These are phyloP conservation scores for Scaptodrosophila lebanonensis DNA, from an alignment of 1,140 invertebrate genomes.

Conservation along the genomic window DNA sequence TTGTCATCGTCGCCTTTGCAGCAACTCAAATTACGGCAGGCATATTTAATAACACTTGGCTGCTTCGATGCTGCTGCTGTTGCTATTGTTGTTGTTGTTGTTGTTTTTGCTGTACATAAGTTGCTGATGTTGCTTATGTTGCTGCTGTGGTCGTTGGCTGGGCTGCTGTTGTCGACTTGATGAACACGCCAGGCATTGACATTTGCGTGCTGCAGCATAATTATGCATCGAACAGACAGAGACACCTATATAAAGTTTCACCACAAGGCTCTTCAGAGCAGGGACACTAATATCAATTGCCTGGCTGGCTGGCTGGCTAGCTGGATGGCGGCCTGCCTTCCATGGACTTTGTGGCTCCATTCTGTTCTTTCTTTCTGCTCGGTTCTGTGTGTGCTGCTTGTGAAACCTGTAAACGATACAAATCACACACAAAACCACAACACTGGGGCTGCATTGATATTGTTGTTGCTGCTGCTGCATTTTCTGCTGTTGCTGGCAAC, in stretches of 20 bases:
- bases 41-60: too few relatives aligned
- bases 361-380: conserved; percentile 9
- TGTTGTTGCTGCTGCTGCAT: conserved; percentile 6
- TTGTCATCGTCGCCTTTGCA: too few relatives aligned
- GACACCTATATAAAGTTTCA: conserved; percentile 15
- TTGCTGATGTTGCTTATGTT: too few relatives aligned
- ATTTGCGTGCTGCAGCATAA: conserved; percentile 5
- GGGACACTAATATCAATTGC: conserved; percentile 14
- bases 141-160: neutral
- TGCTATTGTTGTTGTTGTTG: too few relatives aligned
- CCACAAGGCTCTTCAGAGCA: too few relatives aligned
- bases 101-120: too few relatives aligned
- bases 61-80: too few relatives aligned
- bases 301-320: neutral
- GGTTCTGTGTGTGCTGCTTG: conserved; percentile 13
- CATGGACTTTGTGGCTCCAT: conserved; percentile 7
- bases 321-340: neutral
- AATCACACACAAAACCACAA: conserved; percentile 56
- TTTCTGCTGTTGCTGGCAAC: conserved; percentile 47
- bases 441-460: conserved; percentile 7
- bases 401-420: conserved; percentile 62
- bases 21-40: too few relatives aligned
- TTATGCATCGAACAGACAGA: conserved; percentile 1
- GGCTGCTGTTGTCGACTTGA: neutral
- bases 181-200: too few relatives aligned